Percentiles rank a stretch among this genome's conserved stretches.
Conservation (phyloP, 2,113 vertebrate genomes). For the Ancistrus triradiatus region DNA sequence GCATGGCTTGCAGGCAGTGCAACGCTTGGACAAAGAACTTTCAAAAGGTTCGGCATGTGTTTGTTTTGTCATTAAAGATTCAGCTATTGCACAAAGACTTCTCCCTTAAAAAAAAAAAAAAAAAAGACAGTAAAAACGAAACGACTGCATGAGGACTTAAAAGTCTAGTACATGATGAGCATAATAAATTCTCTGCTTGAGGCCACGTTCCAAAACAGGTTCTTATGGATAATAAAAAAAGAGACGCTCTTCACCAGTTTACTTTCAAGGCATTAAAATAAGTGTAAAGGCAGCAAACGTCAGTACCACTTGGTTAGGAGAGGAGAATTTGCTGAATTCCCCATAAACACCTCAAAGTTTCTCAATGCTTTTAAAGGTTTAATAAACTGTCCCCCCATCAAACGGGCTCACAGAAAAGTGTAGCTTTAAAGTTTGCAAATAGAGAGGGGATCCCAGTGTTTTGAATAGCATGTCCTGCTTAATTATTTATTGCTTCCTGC, state of each 20-base stretch:
- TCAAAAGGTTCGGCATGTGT: slow-evolving; percentile 82
- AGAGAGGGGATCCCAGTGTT: slow-evolving; percentile 47
- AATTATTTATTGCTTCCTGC: slow-evolving; percentile 71
- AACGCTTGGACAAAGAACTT: slow-evolving; percentile 90
- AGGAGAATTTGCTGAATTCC: background rate
- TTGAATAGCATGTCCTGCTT: slow-evolving; percentile 47
- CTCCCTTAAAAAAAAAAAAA: no score
- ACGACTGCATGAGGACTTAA: no score
- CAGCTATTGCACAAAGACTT: no score
- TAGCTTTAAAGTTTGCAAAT: slow-evolving; percentile 32
- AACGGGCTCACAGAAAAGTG: slow-evolving; percentile 19
- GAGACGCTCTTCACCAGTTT: no score
- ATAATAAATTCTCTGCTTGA: no score
- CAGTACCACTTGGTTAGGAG: background rate
- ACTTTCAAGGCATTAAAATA: no score
- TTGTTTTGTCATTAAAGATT: no score
- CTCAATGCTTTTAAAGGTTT: slow-evolving; percentile 12
- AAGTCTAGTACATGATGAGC: no score
- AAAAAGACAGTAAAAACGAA: no score
- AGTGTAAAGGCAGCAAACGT: no score
- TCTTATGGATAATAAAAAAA: no score
- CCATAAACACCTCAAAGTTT: slow-evolving; percentile 14
- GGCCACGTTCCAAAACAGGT: no score
- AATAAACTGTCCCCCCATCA: slow-evolving; percentile 18
- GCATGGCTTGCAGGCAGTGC: slow-evolving; percentile 84